These are phyloP conservation scores for Meda fulgida DNA, from an alignment of 2,797 vertebrate species.

Conservation along the genomic window DNA sequence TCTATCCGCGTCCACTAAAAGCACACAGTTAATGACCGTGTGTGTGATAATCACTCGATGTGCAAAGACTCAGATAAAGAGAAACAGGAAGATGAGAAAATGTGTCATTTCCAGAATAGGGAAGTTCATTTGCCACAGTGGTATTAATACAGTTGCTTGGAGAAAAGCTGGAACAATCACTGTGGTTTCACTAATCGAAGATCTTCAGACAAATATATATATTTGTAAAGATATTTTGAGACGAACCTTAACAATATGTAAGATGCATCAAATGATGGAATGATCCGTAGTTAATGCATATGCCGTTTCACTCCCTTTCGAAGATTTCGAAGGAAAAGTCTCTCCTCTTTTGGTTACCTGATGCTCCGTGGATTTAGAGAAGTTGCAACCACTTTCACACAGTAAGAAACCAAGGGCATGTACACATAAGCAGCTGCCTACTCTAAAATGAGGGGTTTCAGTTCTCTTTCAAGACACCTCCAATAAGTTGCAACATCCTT, in stretches of 20 bases:
- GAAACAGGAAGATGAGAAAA: slow-evolving; percentile 92
- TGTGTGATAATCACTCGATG: slow-evolving; percentile 58
- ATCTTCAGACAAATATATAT: slow-evolving; percentile 64
- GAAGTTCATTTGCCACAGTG: slow-evolving; percentile 85
- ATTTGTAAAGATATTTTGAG: background rate
- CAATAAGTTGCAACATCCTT: slow-evolving; percentile 78
- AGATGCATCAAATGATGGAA: background rate
- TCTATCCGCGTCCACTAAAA: slow-evolving; percentile 16
- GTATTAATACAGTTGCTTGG: slow-evolving; percentile 92
- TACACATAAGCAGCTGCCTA: slow-evolving; percentile 76
- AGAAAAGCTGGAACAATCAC: slow-evolving; percentile 85
- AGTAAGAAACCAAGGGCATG: slow-evolving; percentile 75
- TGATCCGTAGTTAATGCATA: background rate
- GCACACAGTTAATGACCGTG: slow-evolving; percentile 44
- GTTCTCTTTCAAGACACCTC: slow-evolving; percentile 75
- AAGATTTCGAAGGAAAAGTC: slow-evolving; percentile 40
- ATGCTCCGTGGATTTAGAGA: slow-evolving; percentile 72
- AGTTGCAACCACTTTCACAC: slow-evolving; percentile 79
- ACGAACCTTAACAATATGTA: fast-evolving
- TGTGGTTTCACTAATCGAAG: slow-evolving; percentile 82
- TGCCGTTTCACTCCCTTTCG: background rate
- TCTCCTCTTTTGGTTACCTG: slow-evolving; percentile 45
- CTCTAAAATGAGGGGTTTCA: slow-evolving; percentile 78
- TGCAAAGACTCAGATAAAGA: slow-evolving; percentile 79
- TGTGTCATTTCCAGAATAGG: slow-evolving; percentile 90